Evolutionary conservation across 2,797 vertebrate species (phyloP).

Genomic region (Novumbra hubbsi): DNA sequence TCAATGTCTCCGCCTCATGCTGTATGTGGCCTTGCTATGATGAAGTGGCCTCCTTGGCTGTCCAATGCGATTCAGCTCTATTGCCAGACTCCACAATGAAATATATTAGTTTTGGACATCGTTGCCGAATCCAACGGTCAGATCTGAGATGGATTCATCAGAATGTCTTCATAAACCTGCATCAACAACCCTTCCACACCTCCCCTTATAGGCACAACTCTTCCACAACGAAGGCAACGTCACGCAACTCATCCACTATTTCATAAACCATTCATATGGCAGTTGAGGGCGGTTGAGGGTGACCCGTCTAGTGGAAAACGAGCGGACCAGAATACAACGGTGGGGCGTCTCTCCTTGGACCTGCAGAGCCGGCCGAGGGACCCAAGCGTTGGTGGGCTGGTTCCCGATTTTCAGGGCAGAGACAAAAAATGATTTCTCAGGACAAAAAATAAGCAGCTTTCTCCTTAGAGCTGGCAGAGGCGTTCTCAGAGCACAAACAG

Average conservation of each 20-base stretch:
- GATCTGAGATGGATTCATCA: slow-evolving; percentile 64
- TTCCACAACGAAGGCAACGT: slow-evolving; percentile 63
- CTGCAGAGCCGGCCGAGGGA: slow-evolving; percentile 12
- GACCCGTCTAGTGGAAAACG: slow-evolving; percentile 41
- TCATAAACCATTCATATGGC: slow-evolving; percentile 62
- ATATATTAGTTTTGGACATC: slow-evolving; percentile 65
- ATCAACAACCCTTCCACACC: slow-evolving; percentile 58
- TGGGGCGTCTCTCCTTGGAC: slow-evolving; percentile 28
- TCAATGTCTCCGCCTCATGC: slow-evolving; percentile 47
- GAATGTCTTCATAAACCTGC: slow-evolving; percentile 58
- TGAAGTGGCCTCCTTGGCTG: slow-evolving; percentile 67
- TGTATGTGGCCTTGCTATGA: slow-evolving; percentile 69
- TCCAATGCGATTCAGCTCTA: slow-evolving; percentile 68
- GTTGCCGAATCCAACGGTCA: slow-evolving; percentile 65
- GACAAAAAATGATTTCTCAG: slow-evolving; percentile 13
- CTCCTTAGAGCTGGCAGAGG: slow-evolving; percentile 69
- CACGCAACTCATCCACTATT: slow-evolving; percentile 55
- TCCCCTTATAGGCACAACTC: slow-evolving; percentile 63
- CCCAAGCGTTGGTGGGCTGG: slow-evolving; percentile 32
- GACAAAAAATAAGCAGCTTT: slow-evolving; percentile 71
- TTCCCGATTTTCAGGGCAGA: slow-evolving; percentile 45
- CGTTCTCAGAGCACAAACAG: slow-evolving; percentile 76
- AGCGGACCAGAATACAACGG: slow-evolving; percentile 20
- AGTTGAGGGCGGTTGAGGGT: slow-evolving; percentile 57
- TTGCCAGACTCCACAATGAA: slow-evolving; percentile 57